Evolutionary conservation across 1,140 invertebrate genomes (phyloP), one percentile per base, ranked within the genome.

Genomic region (Drosophila sp.): DNA sequence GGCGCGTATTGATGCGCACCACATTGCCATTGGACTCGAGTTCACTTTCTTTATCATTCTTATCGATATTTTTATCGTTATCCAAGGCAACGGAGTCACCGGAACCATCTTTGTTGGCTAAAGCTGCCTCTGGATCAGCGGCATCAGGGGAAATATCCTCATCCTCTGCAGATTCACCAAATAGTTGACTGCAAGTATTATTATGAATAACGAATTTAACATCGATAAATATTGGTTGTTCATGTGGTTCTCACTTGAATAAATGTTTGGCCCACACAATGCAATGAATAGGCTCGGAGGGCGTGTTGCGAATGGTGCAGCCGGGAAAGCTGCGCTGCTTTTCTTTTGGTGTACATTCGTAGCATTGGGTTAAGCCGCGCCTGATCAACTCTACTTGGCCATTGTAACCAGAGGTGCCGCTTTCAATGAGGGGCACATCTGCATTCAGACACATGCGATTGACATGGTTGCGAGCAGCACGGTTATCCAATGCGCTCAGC

Each of bases 211-310:
- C 4, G 4, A 21, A 21, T 21, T 21, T 4, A 1, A 21, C 4
- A 21, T 21, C 21, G 21, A 21, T 21, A 1, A 21, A 21, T 21
- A 21, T 21, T 21, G 1, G 21, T 2, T 21, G 21, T 21, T 11
- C n/a, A 32, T 9, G 21, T 29, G 27, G 25, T 4, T 0, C 94
- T 94, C 93, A 97, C 97, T 99, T 99, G 92, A 99, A 99, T 11
- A 99, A 94, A 94, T 99, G 98, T 92, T 99, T 99, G 0, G 98
- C 97, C 99, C 99, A 99, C 2, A 99, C 98, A 82, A 99, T 98
- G 91, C 99, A 99, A 92, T 99, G 99, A 79, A 99, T 99, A 0
- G 98, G 97, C 92, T 99, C 98, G 9, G 98, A 99, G n/a, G 99
- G 99, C 4, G 99, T 99, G 90, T 99, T 99, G 48, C 99, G 94